These are phyloP conservation scores for Lycodopsis pacificus DNA, from an alignment of 2,797 vertebrate species.

Conservation along the genomic window DNA sequence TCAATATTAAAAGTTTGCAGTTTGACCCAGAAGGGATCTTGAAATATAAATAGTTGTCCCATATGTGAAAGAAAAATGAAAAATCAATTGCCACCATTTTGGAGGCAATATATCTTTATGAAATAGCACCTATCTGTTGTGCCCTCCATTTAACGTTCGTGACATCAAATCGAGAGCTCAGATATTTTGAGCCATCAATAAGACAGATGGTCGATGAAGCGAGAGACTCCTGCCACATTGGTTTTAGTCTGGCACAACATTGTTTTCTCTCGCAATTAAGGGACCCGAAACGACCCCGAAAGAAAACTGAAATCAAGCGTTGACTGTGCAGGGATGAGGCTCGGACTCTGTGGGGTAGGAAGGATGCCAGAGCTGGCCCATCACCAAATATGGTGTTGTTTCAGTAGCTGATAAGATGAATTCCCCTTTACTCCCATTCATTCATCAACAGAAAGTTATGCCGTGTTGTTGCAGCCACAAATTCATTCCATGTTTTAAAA, in stretches of 20 bases:
- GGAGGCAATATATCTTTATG: constrained; percentile 46
- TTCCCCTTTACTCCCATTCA: constrained; percentile 43
- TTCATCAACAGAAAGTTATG: constrained; percentile 34
- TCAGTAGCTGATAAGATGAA: constrained; percentile 38
- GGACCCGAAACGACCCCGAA: constrained; percentile 18
- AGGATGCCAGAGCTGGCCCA: constrained; percentile 17
- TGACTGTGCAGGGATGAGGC: background rate
- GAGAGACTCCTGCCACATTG: constrained; percentile 19
- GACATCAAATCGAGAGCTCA: constrained; percentile 49
- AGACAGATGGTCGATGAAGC: constrained; percentile 50
- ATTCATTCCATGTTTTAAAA: constrained; percentile 25
- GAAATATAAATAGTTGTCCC: constrained; percentile 50
- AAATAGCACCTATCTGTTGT: constrained; percentile 58
- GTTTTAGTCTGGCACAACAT: constrained; percentile 25
- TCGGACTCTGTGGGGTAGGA: constrained; percentile 6
- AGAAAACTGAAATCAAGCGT: constrained; percentile 44
- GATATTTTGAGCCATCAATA: constrained; percentile 52
- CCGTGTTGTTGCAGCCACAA: constrained; percentile 18
- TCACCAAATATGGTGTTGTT: constrained; percentile 36
- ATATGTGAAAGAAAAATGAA: constrained; percentile 23
- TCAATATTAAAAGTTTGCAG: constrained; percentile 23
- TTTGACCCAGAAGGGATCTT: constrained; percentile 34
- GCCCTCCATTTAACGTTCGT: constrained; percentile 63
- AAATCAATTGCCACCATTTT: constrained; percentile 34
- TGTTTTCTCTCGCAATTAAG: constrained; percentile 56